Evolutionary conservation across 2,797 vertebrate species (phyloP), one percentile per base, ranked within the genome.

Genomic region (Holocentrus rufus): DNA sequence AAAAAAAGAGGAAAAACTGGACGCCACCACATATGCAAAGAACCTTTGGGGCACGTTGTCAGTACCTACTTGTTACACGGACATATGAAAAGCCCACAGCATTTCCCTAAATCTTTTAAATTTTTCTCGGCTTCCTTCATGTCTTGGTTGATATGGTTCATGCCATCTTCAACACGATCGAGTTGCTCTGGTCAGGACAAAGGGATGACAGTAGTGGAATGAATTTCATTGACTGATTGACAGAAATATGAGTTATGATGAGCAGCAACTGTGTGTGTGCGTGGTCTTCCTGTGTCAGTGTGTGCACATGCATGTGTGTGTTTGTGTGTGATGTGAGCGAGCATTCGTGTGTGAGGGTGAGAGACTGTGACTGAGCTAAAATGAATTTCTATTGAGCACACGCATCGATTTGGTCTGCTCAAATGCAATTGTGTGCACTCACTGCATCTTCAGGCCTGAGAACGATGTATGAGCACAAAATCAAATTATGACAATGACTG

Each of bases 101-200:
- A 99, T 96, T 99, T 98, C 96, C 97, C 98, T 99, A 99, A 98
- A 98, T 98, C 97, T 99, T 98, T 99, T 98, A 99, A 99, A 98
- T 97, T 99, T 99, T 98, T 99, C 96, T 99, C 98, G 87, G 98
- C 98, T 96, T 99, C 98, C 97, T 99, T 99, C 98, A 99, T 99
- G 97, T 99, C 97, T 98, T 98, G 97, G 95, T 99, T 99, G 97
- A 99, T 99, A 98, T 99, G 97, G 97, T 99, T 98, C 98, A 99
- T 99, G 97, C 98, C 98, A 95, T 99, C 98, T 97, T 99, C 98
- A 83, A 98, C 97, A 95, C 97, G 97, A 97, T 99, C 98, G 93
- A 99, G 98, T 98, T 99, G 98, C 96, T 99, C 98, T 99, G 97
- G 96, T 98, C 96, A 96, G 96, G 97, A 99, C 96, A 99, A 97